Base-by-base conservation (phyloP, 2,888 invertebrate species). In the Andrena dorsata region DNA sequence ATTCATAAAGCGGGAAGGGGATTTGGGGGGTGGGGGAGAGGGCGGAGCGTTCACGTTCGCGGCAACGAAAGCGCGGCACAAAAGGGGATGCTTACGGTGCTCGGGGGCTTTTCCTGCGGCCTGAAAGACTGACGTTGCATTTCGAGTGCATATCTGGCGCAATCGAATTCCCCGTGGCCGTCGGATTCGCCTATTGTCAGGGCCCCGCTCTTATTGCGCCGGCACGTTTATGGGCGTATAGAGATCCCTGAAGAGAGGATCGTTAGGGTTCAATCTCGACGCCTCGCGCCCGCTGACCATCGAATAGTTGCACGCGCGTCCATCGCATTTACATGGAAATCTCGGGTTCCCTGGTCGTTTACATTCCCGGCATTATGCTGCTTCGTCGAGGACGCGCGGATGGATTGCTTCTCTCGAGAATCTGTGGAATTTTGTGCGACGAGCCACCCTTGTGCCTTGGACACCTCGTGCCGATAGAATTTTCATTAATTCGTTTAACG, bases 291-390 rank as follows among this genome's bases (percentile, higher is more conserved):
- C 30, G 66, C 80, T 85, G 83, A 87, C 86, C 86, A 47, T 63
- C 83, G 75, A 83, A 85, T 86, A 86, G 76, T 81, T 81, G 78
- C 68, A 68, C 53, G 56, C 80, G 68, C 69, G 61, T 77, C 81
- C 64, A 61, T 75, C 41, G 82, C 88, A 88, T 88, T 88, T 88
- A 83, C 83, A 88, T 88, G 82, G 88, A 86, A 86, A 88, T 88
- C 81, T 80, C 58, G 68, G 76, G 74, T 68, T 75, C 56, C 41
- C 61, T 72, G 64, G 69, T 75, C 83, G 79, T 88, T 88, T 88
- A 82, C 82, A 85, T 86, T 85, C 83, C 82, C 51, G n/a, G 78
- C 81, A 75, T 86, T 86, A 88, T 77, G 80, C 68, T 77, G 77
- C 73, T 69, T 79, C 65, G 77, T 75, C 58, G 61, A n/a, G 16